Evolutionary conservation across 2,888 invertebrate genomes (phyloP), one percentile per base, ranked within the genome.

Genomic region (Drosophila merina): DNA sequence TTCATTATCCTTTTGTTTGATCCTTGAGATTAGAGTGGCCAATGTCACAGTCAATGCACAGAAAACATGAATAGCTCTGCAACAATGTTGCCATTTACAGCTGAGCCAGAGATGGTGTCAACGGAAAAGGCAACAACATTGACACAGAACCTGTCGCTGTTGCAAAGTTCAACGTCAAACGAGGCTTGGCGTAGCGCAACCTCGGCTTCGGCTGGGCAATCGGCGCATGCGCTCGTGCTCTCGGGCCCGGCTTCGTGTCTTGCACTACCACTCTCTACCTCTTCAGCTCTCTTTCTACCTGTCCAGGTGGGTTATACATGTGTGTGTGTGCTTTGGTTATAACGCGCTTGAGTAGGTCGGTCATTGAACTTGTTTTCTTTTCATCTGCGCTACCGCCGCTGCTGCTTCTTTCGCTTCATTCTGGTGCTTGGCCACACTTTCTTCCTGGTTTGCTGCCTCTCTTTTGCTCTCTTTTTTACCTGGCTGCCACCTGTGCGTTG

Each of bases 331-430:
- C 70, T 79, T 78, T 79, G 74, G 76, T 78, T 80, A 80, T 80
- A 89, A 80, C 89, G 88, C 90, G 91, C 91, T 90, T 92, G 92
- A 92, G 92, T 92, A 92, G 92, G 92, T 92, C 92, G 92, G 92
- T 91, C 91, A 89, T 92, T 92, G 90, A 92, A 90, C 90, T 90
- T 90, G 89, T 89, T 89, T 88, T 81, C 79, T 78, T 81, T 82
- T 77, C 66, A 79, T 76, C 80, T 74, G 58, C 51, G 57, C 51
- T 62, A 62, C 59, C 62, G 45, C 36, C 45, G 57, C 45, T 62
- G 58, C 45, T 69, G 64, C 57, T 54, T 52, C 75, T 77, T 64
- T 50, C 51, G 62, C 58, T 63, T 75, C 68, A 67, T 77, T 73
- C 74, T 79, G 67, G 69, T 64, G 78, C 74, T 63, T 75, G 72